Evolutionary conservation across 2,113 vertebrate species (phyloP).

Genomic region (Dicentrarchus labrax): DNA sequence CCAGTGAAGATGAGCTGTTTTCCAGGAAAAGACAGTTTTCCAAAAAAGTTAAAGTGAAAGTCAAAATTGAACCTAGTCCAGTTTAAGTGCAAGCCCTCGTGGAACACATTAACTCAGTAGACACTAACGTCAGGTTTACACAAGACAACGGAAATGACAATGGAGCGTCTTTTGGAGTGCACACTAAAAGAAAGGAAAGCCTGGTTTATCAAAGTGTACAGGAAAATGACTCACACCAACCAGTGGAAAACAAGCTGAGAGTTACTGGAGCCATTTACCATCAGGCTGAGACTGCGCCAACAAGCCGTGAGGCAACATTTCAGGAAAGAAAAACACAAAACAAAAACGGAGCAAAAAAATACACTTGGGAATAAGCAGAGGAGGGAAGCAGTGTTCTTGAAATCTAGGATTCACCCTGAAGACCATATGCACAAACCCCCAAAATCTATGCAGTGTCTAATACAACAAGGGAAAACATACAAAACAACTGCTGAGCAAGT

Average conservation of each 20-base stretch:
- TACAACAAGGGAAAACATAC: not conserved
- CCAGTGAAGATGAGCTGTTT: not conserved
- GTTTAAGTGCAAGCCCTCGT: not conserved
- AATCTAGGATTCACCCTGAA: not conserved
- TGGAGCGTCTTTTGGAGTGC: not conserved
- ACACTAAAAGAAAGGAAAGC: not conserved
- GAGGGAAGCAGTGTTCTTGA: not conserved
- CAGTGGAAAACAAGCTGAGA: constrained; percentile 1
- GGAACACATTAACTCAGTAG: not conserved
- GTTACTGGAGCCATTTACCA: not conserved
- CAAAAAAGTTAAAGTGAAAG: not conserved
- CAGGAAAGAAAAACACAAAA: not conserved
- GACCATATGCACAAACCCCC: not conserved
- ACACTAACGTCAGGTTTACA: not conserved
- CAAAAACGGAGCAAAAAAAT: too few relatives aligned
- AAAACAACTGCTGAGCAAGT: not conserved
- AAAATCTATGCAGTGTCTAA: not conserved
- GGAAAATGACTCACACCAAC: not conserved
- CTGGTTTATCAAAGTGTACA: not conserved
- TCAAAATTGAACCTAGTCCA: not conserved
- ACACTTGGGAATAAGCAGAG: not conserved
- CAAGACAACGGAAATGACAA: not conserved
- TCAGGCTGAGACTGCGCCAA: not conserved
- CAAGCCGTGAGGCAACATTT: not conserved
- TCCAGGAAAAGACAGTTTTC: not conserved